Percentiles rank a stretch among this genome's conserved stretches.
Evolutionary conservation across 2,797 vertebrate species (phyloP).

Genomic region (Eulemur albifrons): DNA sequence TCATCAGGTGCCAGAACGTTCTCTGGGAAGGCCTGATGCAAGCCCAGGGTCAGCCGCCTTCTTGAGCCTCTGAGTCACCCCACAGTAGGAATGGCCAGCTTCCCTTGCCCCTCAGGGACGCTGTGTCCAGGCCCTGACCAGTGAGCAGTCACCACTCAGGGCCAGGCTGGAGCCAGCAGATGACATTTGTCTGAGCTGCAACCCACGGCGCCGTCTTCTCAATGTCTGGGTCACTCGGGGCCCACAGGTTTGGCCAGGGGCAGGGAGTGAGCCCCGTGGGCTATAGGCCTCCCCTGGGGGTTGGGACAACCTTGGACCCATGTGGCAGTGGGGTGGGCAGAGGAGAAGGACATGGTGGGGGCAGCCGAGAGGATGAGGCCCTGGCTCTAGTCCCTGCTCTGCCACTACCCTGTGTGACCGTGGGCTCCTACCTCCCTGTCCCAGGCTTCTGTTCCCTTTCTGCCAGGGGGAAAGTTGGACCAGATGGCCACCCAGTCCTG

Average conservation of each 20-base stretch:
- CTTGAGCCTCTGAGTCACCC: not conserved
- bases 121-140: not conserved
- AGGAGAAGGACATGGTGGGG: rapidly evolving
- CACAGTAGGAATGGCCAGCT: rapidly evolving
- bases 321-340: not conserved
- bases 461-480: not conserved
- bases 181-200: not conserved
- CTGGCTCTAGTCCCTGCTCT: not conserved
- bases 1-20: not conserved
- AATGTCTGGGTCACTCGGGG: too few species aligned
- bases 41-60: not conserved
- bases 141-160: not conserved
- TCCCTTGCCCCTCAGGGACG: not conserved
- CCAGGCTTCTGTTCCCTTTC: not conserved
- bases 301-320: too few species aligned
- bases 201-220: rapidly evolving
- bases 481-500: rapidly evolving
- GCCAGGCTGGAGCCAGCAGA: not conserved
- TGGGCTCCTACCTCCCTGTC: not conserved
- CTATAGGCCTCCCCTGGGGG: rapidly evolving
- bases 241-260: too few species aligned
- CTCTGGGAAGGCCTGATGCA: not conserved
- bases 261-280: not conserved
- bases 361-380: not conserved
- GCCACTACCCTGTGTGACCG: not conserved